Percentiles rank a stretch among this genome's conserved stretches.
phyloP scores from a whole-genome alignment of 2,797 vertebrate genomes.

The Tiaroga cobitis region DNA sequence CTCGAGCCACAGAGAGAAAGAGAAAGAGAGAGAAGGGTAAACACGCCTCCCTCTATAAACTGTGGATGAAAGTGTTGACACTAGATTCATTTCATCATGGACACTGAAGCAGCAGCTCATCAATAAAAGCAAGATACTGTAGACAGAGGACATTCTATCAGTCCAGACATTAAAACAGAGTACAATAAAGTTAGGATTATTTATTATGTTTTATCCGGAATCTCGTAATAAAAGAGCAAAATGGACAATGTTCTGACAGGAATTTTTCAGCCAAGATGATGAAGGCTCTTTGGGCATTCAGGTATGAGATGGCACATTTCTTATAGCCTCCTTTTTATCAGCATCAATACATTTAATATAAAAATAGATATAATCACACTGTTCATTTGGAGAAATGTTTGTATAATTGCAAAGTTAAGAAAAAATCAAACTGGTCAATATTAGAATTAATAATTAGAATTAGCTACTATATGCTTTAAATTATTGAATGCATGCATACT shows the following conservation, averaged over 20 bases:
- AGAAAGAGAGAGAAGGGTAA: background rate
- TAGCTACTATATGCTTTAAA: background rate
- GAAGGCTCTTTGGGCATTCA: conserved; percentile 17
- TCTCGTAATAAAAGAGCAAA: background rate
- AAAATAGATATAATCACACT: background rate
- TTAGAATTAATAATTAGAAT: background rate
- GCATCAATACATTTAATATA: background rate
- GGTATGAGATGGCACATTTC: conserved; percentile 12
- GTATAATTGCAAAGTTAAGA: too few relatives aligned
- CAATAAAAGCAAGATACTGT: background rate
- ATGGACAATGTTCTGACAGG: conserved; percentile 34
- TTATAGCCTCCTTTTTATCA: background rate
- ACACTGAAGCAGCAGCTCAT: conserved; percentile 15
- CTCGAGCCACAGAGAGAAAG: background rate
- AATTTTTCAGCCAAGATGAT: background rate
- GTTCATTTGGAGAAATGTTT: background rate
- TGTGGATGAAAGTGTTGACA: background rate
- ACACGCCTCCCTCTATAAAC: conserved; percentile 35
- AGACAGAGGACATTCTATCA: background rate
- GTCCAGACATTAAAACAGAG: background rate
- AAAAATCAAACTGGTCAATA: background rate
- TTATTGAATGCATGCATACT: background rate
- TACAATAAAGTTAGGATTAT: background rate
- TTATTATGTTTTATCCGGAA: background rate
- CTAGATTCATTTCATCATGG: background rate